Percentiles rank a stretch among this genome's conserved stretches.
Conservation (phyloP, 2,888 invertebrate species). For the Nymphalis urticae region DNA sequence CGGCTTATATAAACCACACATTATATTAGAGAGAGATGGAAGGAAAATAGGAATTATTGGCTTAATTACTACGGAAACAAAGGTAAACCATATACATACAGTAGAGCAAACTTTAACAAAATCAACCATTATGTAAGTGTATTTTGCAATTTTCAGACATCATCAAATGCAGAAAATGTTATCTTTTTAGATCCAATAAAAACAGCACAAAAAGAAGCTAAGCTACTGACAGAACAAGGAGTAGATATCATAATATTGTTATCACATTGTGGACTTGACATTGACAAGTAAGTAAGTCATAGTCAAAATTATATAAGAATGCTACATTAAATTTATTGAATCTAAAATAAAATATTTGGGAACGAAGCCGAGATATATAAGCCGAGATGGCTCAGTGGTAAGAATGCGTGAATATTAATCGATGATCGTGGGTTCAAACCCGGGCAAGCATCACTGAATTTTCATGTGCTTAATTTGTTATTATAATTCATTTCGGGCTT, state of each 20-base stretch:
- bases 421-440: too few species aligned
- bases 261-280: slow-evolving; percentile 89
- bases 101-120: not conserved
- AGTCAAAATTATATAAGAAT: not conserved
- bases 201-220: slow-evolving; percentile 83
- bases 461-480: too few species aligned
- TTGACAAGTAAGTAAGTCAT: slow-evolving; percentile 81
- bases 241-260: slow-evolving; percentile 90
- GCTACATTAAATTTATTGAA: not conserved
- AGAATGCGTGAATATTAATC: too few species aligned
- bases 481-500: too few species aligned
- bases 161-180: slow-evolving; percentile 83
- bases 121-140: not conserved
- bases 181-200: slow-evolving; percentile 85
- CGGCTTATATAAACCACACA: slow-evolving; percentile 83
- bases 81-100: slow-evolving; percentile 59
- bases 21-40: slow-evolving; percentile 83
- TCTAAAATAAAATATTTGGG: too few species aligned
- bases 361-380: too few species aligned
- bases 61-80: slow-evolving; percentile 85
- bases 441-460: too few species aligned
- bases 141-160: slow-evolving; percentile 62
- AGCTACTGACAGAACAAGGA: slow-evolving; percentile 81
- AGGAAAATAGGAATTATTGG: slow-evolving; percentile 90
- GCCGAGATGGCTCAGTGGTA: too few species aligned